A percentile compares a stretch with the other conserved stretches of the same genome.
phyloP scores from a whole-genome alignment of 2,888 invertebrate genomes.

The Dusona sp. region DNA sequence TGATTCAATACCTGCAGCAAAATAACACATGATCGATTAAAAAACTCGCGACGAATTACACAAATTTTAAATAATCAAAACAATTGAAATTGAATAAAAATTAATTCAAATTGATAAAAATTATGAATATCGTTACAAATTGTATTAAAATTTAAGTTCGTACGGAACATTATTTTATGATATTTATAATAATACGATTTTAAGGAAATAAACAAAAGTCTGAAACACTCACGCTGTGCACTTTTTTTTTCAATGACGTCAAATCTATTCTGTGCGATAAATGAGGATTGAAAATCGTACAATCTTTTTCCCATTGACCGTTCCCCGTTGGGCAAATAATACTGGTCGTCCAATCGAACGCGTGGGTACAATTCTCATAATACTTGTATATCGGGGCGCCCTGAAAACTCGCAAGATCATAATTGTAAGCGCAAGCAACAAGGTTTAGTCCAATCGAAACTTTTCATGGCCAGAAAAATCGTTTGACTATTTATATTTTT shows the following conservation, averaged over 20 bases:
- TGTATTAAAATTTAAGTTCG: neutral
- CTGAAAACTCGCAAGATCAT: slow-evolving; percentile 57
- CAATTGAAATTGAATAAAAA: no score
- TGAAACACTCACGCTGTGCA: neutral
- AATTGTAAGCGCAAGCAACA: neutral
- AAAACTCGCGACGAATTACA: neutral
- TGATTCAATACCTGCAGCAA: slow-evolving; percentile 71
- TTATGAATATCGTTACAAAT: neutral
- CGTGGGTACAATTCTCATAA: slow-evolving; percentile 77
- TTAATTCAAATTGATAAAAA: no score
- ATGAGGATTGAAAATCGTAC: slow-evolving; percentile 74
- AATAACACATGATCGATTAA: neutral
- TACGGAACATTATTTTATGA: slow-evolving; percentile 10
- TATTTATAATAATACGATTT: neutral
- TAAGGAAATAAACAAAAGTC: neutral
- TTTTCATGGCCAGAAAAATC: neutral
- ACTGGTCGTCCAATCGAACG: slow-evolving; percentile 79
- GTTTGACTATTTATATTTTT: neutral
- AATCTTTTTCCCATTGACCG: slow-evolving; percentile 74
- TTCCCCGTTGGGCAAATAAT: slow-evolving; percentile 74
- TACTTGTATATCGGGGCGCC: slow-evolving; percentile 73
- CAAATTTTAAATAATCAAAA: neutral
- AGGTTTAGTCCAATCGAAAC: no score
- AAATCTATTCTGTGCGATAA: slow-evolving; percentile 75
- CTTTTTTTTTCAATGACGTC: slow-evolving; percentile 48